Evolutionary conservation across 2,113 vertebrate species (phyloP).

Genomic region (Solea solea): DNA sequence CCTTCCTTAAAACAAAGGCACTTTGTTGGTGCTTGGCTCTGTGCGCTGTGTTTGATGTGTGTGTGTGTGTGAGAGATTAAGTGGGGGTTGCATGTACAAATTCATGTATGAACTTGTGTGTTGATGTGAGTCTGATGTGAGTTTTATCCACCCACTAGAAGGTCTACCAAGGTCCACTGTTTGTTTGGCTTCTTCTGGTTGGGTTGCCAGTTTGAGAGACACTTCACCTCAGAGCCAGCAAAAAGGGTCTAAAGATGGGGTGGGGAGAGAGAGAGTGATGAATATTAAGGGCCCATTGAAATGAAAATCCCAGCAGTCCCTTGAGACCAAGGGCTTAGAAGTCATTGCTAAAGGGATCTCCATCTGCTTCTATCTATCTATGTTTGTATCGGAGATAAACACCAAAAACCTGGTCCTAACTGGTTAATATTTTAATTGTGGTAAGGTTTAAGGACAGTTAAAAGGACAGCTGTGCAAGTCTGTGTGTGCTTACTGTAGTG

Average conservation of each 20-base stretch:
- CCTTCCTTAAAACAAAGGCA: slow-evolving; percentile 71
- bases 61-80: slow-evolving; percentile 14
- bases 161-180: slow-evolving; percentile 40
- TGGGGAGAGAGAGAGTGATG: slow-evolving; percentile 76
- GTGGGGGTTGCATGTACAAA: slow-evolving; percentile 17
- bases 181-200: slow-evolving; percentile 51
- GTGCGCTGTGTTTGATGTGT: slow-evolving; percentile 35
- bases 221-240: slow-evolving; percentile 52
- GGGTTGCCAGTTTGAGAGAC: slow-evolving; percentile 61
- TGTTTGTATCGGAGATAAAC: slow-evolving; percentile 35
- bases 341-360: slow-evolving; percentile 81
- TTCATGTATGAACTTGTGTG: slow-evolving; percentile 26
- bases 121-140: slow-evolving; percentile 20
- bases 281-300: slow-evolving; percentile 86
- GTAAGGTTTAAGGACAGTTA: too few relatives aligned
- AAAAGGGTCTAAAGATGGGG: slow-evolving; percentile 70
- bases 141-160: slow-evolving; percentile 67
- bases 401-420: too few relatives aligned
- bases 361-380: slow-evolving; percentile 76
- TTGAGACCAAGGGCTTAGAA: slow-evolving; percentile 77
- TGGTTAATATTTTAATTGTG: too few relatives aligned
- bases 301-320: slow-evolving; percentile 82
- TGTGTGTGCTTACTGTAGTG: slow-evolving; percentile 25
- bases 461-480: too few relatives aligned
- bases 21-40: slow-evolving; percentile 64